Evolutionary conservation across 2,797 vertebrate species (phyloP), one percentile per base, ranked within the genome.

Genomic region (Galago senegalensis): DNA sequence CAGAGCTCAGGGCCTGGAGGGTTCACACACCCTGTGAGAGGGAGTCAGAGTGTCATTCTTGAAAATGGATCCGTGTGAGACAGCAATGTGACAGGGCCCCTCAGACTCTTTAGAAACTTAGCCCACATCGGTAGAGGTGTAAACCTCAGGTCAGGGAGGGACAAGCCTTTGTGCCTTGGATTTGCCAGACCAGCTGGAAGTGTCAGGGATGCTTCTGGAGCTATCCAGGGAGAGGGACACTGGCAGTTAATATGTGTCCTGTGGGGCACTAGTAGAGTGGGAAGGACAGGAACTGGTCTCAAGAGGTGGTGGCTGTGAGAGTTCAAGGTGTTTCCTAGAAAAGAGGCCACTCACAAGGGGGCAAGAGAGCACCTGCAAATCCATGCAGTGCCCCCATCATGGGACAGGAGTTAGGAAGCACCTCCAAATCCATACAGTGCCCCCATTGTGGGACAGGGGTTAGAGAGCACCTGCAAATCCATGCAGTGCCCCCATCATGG

Each of bases 81-180:
- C 6, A 37, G 84, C n/a, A 16, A 43, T 43, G 65, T 5, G 83
- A 61, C 60, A 58, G 49, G 8, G 23, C 34, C 53, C 34, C 82
- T 46, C 37, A 65, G 87, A 63, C 60, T 20, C 37, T 40, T 40
- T 37, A 60, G 5, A 65, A n/a, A 63, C 69, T 65, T 31, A 53
- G 88, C 31, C 70, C 81, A 11, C 17, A 46, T 43, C 13, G 49
- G 8, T 10, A 34, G 34, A 87, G 34, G 20, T 25, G 63, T 40
- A 90, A 58, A 83, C 20, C 49, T 14, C 53, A 69, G 25, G n/a
- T 29, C 7, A 8, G 63, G 76, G 23, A 94, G 29, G 60, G n/a
- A 21, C n/a, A 46, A 27, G 75, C 17, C 80, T 88, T 77, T 93
- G 90, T 29, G 65, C 61, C 25, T 65, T 77, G 69, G 60, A 70